Evolutionary conservation across 2,113 vertebrate genomes (phyloP), one percentile per base, ranked within the genome.

Genomic region (Anser cygnoides): DNA sequence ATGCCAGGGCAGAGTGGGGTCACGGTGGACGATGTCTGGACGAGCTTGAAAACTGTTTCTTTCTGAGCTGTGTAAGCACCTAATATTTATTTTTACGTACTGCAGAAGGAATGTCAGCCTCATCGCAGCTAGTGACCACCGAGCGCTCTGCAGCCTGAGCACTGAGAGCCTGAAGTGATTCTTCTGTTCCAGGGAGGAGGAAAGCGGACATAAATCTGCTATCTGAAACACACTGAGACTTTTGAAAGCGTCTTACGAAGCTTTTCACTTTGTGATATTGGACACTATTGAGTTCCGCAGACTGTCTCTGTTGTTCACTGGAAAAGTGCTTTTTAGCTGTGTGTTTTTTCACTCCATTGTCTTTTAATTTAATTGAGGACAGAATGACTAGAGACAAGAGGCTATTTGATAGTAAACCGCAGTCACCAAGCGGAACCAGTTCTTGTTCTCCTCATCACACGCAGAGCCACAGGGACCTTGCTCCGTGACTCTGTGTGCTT

Each of bases 401-500:
- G 8, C 23, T 83, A 8, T 73, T 77, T 77, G 66, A 43, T 71
- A 90, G 89, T 89, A 91, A 87, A 72, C 26, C 0, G 0, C 20
- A 49, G 59, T 70, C 19, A 35, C 74, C 7, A 55, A n/a, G 39
- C 1, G 1, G 44, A 66, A 76, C 5, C 3, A 22, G 28, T 87
- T 92, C 61, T 59, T 19, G 9, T 33, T 89, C 26, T 13, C 1
- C 0, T 76, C 16, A 18, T n/a, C 0, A 1, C 28, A 33, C 1
- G 2, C 4, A 39, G 44, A 77, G 26, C 43, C 9, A 9, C 29
- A 26, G 62, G 33, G 55, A 74, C 41, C 28, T 83, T 0, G 0
- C 13, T 92, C 17, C 1, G 2, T 26, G 35, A 62, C 0, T 0
- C 0, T 0, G 12, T 1, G 18, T 55, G 25, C 18, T 89, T 65